Conservation (phyloP, 2,113 vertebrate species). For the Dromaius novaehollandiae region DNA sequence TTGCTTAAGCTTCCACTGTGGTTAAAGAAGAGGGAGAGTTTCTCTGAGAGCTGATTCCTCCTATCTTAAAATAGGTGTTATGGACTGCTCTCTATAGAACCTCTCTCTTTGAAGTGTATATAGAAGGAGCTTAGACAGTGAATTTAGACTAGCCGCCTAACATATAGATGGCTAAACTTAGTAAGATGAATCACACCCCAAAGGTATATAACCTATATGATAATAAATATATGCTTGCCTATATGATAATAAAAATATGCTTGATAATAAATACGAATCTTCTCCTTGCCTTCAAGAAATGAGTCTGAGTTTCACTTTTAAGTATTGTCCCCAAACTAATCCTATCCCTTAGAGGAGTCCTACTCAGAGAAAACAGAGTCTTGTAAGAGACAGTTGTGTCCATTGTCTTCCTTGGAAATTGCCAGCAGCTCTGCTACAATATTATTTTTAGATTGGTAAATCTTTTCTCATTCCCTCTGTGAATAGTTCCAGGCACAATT, state of each 20-base stretch:
- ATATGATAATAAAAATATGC: not conserved
- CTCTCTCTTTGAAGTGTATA: not conserved
- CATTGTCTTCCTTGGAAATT: not conserved
- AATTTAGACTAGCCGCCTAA: not conserved
- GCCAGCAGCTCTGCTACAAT: not conserved
- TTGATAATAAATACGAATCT: not conserved
- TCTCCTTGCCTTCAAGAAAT: not conserved
- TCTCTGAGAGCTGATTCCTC: not conserved
- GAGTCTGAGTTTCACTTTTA: not conserved
- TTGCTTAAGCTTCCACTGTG: not conserved
- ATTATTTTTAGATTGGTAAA: not conserved
- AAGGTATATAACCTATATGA: not conserved
- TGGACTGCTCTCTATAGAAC: not conserved
- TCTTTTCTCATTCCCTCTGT: not conserved
- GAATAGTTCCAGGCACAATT: not conserved
- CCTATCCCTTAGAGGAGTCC: not conserved
- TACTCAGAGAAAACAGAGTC: not conserved
- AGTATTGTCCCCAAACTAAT: not conserved
- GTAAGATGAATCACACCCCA: not conserved
- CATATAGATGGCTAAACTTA: fast-evolving
- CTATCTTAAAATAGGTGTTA: not conserved
- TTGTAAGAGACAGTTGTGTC: fast-evolving
- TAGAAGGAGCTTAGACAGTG: not conserved
- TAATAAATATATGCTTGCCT: not conserved
- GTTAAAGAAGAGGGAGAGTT: not conserved